phyloP scores from a whole-genome alignment of 2,888 invertebrate genomes.

The Arrhopalites spinosus region DNA sequence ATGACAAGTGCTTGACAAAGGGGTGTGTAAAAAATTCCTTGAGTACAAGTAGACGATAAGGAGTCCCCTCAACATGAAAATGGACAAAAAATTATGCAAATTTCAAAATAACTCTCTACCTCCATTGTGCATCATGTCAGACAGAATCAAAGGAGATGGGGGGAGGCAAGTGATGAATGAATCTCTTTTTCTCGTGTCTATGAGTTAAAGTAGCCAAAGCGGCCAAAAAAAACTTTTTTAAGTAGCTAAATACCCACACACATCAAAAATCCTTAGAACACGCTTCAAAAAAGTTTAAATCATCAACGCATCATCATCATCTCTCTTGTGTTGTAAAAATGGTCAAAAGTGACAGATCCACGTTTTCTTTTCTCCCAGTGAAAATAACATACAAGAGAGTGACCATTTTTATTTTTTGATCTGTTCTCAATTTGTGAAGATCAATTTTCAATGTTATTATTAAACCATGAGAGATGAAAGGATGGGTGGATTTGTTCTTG shows the following conservation, averaged over 20 bases:
- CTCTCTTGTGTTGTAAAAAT: background rate
- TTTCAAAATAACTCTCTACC: background rate
- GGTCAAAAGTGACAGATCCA: constrained; percentile 8
- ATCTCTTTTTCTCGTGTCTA: constrained; percentile 8
- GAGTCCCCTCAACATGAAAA: constrained; percentile 24
- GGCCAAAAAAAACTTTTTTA: constrained; percentile 3
- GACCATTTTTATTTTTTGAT: background rate
- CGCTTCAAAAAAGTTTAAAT: constrained; percentile 10
- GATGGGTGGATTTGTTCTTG: no score
- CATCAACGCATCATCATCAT: no score
- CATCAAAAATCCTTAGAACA: constrained; percentile 10
- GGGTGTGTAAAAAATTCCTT: constrained; percentile 20
- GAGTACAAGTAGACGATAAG: no score
- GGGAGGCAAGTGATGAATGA: constrained; percentile 35
- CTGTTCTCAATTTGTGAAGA: no score
- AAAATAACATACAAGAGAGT: no score
- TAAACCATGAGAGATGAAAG: no score
- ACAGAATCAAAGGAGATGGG: no score
- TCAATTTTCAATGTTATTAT: no score
- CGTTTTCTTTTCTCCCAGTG: no score
- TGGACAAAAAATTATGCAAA: constrained; percentile 34
- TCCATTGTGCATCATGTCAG: constrained; percentile 32
- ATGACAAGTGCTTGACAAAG: constrained; percentile 35
- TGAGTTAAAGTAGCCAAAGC: constrained; percentile 5
- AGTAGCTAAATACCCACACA: background rate